A percentile compares a stretch with the other conserved stretches of the same genome.
Evolutionary conservation across 2,888 invertebrate species (phyloP).

Genomic region (Eumacrocentrus americanus): DNA sequence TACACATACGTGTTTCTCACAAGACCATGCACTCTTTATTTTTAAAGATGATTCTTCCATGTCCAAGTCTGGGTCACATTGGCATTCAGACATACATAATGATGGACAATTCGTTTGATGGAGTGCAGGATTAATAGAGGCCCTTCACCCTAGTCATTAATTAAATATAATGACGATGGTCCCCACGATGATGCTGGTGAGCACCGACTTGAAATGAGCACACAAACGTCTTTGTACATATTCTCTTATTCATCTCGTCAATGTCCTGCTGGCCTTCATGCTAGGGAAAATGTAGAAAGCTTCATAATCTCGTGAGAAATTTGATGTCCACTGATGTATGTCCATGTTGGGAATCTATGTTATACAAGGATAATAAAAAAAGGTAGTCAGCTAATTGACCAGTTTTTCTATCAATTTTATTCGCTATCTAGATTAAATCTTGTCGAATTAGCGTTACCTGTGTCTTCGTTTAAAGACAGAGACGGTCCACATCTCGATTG

Average conservation of each 20-base stretch:
- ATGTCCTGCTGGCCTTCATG: background rate
- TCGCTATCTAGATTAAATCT: conserved; percentile 23
- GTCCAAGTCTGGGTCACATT: no score
- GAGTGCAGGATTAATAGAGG: conserved; percentile 47
- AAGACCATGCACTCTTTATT: no score
- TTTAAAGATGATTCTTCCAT: no score
- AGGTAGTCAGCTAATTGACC: conserved; percentile 19
- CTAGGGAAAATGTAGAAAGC: no score
- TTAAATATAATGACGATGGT: conserved; percentile 48
- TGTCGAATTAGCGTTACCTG: conserved; percentile 25
- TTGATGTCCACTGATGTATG: no score
- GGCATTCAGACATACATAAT: no score
- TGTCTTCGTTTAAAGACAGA: conserved; percentile 3
- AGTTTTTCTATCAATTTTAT: conserved; percentile 21
- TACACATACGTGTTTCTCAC: no score
- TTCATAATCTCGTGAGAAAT: no score
- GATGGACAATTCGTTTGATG: conserved; percentile 21
- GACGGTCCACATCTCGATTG: conserved; percentile 22
- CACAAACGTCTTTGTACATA: conserved; percentile 3
- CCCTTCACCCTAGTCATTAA: conserved; percentile 54
- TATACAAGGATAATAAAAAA: conserved; percentile 4
- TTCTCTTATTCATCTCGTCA: background rate
- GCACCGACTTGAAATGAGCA: conserved; percentile 43
- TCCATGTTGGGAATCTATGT: no score
- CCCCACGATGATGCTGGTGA: conserved; percentile 34